These are phyloP conservation scores for Ficedula albicollis DNA, from an alignment of 2,797 vertebrate genomes.

Conservation along the genomic window DNA sequence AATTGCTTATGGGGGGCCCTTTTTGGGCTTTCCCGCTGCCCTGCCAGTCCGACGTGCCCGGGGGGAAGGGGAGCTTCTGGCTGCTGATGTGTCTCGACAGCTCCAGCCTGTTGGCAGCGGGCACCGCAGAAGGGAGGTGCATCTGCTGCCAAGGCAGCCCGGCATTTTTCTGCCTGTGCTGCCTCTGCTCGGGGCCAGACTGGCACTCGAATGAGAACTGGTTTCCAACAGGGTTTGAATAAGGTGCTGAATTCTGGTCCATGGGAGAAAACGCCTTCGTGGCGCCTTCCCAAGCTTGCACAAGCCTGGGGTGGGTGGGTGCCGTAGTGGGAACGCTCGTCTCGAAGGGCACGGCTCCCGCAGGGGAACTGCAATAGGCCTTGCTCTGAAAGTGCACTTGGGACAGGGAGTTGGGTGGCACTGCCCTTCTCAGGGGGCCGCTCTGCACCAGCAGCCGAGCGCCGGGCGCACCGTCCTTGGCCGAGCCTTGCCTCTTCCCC, in stretches of 20 bases:
- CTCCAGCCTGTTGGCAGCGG: conserved; percentile 82
- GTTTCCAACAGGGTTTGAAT: conserved; percentile 77
- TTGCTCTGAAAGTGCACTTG: conserved; percentile 89
- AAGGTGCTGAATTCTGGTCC: conserved; percentile 83
- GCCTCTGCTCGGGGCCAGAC: conserved; percentile 81
- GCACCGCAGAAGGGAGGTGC: conserved; percentile 75
- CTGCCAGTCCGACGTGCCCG: conserved; percentile 85
- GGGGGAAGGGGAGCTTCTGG: conserved; percentile 85
- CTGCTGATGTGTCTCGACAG: conserved; percentile 82
- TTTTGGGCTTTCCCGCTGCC: conserved; percentile 81
- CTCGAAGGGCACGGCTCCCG: conserved; percentile 81
- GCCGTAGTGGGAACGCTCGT: conserved; percentile 72
- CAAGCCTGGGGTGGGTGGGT: conserved; percentile 75
- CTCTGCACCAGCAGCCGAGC: conserved; percentile 82
- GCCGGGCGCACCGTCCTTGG: conserved; percentile 75
- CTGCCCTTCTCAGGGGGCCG: conserved; percentile 82
- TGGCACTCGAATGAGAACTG: conserved; percentile 85
- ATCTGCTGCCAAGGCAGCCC: conserved; percentile 88
- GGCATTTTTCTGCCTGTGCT: conserved; percentile 80
- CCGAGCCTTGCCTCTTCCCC: conserved; percentile 81
- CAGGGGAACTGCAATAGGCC: conserved; percentile 77
- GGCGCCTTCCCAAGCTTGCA: conserved; percentile 86
- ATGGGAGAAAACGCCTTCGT: conserved; percentile 81
- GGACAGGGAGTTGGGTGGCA: conserved; percentile 81
- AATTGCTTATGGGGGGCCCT: conserved; percentile 69